Evolutionary conservation across 2,113 vertebrate genomes (phyloP).

Genomic region (Grus americana): DNA sequence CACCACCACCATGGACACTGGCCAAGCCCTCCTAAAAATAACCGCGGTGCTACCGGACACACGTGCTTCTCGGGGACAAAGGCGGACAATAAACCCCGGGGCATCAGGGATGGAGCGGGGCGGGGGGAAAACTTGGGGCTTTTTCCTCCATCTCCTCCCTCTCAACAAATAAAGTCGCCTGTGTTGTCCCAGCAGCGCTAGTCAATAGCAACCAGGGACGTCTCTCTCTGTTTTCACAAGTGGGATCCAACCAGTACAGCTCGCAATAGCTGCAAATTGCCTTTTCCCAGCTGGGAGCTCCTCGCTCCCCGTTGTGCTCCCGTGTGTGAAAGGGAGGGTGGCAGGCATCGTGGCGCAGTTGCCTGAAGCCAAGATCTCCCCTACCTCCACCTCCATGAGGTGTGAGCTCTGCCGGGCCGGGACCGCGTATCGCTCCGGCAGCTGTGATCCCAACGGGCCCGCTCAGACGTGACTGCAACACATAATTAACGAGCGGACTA

Average conservation of each 20-base stretch:
- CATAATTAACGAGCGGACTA: neutral
- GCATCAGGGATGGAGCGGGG: neutral
- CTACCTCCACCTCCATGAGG: neutral
- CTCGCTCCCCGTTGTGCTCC: neutral
- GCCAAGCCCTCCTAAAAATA: slow-evolving; percentile 64
- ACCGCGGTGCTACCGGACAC: neutral
- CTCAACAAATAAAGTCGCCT: neutral
- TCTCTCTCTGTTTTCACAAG: neutral
- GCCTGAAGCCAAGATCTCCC: neutral
- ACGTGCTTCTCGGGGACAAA: neutral
- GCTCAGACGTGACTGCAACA: neutral
- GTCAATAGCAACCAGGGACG: neutral
- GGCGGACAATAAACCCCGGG: neutral
- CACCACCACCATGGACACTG: neutral
- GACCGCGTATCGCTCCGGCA: fast-evolving
- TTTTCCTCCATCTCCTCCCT: neutral
- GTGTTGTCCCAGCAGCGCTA: neutral
- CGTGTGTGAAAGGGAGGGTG: fast-evolving
- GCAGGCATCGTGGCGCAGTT: fast-evolving
- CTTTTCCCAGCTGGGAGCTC: neutral
- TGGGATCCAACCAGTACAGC: neutral
- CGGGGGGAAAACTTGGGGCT: neutral
- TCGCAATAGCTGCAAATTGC: slow-evolving; percentile 13
- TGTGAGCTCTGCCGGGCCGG: neutral
- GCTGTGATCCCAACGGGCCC: fast-evolving